These are phyloP conservation scores for Caenorhabditis macrosperma DNA, from an alignment of 2,888 invertebrate genomes.

Conservation along the genomic window DNA sequence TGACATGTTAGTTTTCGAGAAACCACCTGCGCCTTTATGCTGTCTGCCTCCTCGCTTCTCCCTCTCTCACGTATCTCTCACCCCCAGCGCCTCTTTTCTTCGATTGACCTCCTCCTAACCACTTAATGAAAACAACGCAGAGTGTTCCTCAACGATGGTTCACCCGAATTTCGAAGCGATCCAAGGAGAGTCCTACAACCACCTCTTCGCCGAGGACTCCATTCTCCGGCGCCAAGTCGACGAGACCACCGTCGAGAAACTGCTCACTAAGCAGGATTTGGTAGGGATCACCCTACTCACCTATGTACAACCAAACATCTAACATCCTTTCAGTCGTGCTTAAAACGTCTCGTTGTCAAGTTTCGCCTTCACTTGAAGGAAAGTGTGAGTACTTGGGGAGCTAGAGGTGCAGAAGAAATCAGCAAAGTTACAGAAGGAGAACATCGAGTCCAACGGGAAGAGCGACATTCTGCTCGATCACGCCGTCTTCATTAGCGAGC, in stretches of 20 bases:
- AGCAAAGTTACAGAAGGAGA: conserved; percentile 11
- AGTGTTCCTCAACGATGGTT: background rate
- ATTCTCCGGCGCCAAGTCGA: conserved; percentile 10
- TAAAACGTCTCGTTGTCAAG: conserved; percentile 29
- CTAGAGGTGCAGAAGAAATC: too few species aligned
- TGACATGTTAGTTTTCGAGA: too few species aligned
- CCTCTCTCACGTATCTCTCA: too few species aligned
- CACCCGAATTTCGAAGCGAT: conserved; percentile 18
- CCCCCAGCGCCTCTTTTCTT: too few species aligned
- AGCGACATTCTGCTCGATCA: conserved; percentile 30
- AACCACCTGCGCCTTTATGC: too few species aligned
- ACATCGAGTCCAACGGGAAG: conserved; percentile 7
- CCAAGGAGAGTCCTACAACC: conserved; percentile 12
- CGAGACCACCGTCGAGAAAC: background rate
- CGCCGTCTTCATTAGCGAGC: conserved; percentile 21
- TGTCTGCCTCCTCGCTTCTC: too few species aligned
- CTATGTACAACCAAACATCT: background rate
- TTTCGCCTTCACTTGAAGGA: conserved; percentile 27
- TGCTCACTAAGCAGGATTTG: conserved; percentile 17
- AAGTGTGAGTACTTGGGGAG: conserved; percentile 29
- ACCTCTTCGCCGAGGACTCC: conserved; percentile 10
- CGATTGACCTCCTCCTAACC: too few species aligned
- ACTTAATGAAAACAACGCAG: too few species aligned
- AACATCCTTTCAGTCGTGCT: conserved; percentile 7
- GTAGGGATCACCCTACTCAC: background rate